Base-by-base conservation (phyloP, 64 coral and sea anemone species). In the Acropora yongei region DNA sequence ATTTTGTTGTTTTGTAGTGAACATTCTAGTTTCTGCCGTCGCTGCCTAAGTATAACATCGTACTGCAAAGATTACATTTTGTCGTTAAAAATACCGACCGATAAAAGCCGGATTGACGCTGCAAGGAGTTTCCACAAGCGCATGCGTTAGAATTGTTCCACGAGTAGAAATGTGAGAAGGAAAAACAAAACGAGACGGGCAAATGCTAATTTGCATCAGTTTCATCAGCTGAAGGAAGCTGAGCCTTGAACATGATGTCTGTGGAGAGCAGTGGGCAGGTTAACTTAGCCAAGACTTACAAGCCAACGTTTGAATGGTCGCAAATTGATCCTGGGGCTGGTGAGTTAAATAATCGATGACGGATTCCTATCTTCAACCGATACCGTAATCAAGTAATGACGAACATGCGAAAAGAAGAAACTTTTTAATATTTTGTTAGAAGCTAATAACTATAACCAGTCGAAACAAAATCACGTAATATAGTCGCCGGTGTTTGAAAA, bases 251-350 rank as follows among this genome's bases (percentile, higher is more conserved):
- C 30, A 40, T 80, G 78, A 80, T 82, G 79, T 57, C 41, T 4
- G 53, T 60, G 1, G n/a, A 42, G 4, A 40, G 20, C 10, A 55
- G 51, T 14, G 17, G 40, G 42, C 20, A 50, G 43, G 12, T 61
- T 12, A 63, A 61, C 41, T 82, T 82, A 20, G 55, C 20, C 57
- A 12, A 63, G 6, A 82, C 19, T 4, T 82, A 82, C 79, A 82
- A 82, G 14, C 79, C 79, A 2, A 61, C 20, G 2, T 82, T 82
- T 55, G 30, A 82, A 82, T 82, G 79, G 79, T 82, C 79, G 6
- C 6, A 63, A 82, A 82, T 82, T 14, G 79, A 82, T 41, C 79
- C 79, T 55, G 79, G 79, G 17, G 79, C 79, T 1, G 79, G 79
- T 82, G 53, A 82, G 51, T 82, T 68, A 13, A 68, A 3, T 17